These are phyloP conservation scores for Zosterops japonicus DNA, from an alignment of 2,113 vertebrate genomes.

Conservation along the genomic window DNA sequence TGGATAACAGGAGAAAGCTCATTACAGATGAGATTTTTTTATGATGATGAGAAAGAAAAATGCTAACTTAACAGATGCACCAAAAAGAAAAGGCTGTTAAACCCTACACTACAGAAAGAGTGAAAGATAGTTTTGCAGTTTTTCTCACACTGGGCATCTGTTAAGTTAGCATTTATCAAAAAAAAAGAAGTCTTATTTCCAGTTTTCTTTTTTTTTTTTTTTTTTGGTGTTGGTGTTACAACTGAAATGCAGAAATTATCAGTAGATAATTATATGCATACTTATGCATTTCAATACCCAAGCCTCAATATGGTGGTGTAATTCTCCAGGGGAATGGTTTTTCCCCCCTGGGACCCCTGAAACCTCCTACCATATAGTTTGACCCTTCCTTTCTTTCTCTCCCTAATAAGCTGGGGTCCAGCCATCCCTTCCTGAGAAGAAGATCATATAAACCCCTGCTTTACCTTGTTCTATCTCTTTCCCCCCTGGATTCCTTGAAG, in stretches of 20 bases:
- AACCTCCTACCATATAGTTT: too few relatives aligned
- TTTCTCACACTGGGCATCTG: not conserved
- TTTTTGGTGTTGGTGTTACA: not conserved
- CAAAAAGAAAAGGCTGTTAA: not conserved
- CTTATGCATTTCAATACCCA: not conserved
- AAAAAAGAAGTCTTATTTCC: too few relatives aligned
- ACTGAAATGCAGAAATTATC: not conserved
- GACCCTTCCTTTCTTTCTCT: too few relatives aligned
- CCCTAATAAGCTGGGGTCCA: too few relatives aligned
- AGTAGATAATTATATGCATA: not conserved
- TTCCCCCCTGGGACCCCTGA: too few relatives aligned
- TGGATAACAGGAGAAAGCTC: not conserved
- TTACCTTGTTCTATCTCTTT: too few relatives aligned
- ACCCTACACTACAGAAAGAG: not conserved
- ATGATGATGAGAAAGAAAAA: not conserved
- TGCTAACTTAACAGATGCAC: not conserved
- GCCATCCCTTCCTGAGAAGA: too few relatives aligned
- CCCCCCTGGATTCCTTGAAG: too few relatives aligned
- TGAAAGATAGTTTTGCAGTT: not conserved
- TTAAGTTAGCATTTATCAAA: too few relatives aligned
- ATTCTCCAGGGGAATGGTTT: too few relatives aligned
- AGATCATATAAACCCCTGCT: too few relatives aligned
- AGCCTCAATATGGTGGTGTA: not conserved
- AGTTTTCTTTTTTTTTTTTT: too few relatives aligned
- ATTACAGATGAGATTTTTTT: not conserved